Percentiles rank a stretch among this genome's conserved stretches.
These are phyloP conservation scores for Penaeus monodon DNA, from an alignment of 2,888 invertebrate genomes.

Conservation along the genomic window DNA sequence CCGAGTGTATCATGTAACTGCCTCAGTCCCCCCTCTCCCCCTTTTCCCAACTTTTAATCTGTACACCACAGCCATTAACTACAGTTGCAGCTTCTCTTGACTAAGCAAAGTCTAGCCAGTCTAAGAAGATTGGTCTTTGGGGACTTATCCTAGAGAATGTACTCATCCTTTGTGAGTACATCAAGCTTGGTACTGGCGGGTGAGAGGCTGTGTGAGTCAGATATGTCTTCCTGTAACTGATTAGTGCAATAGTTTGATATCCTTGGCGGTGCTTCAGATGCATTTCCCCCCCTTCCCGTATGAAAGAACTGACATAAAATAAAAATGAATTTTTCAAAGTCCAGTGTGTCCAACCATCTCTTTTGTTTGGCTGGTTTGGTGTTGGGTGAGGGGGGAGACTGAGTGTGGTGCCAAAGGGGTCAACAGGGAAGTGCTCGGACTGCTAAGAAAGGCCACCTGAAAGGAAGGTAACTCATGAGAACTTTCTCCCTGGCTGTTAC, in stretches of 20 bases:
- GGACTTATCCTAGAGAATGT: slow-evolving; percentile 15
- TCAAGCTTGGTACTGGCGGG: slow-evolving; percentile 39
- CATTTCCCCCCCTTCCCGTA: slow-evolving; percentile 23
- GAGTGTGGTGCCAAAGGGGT: slow-evolving; percentile 60
- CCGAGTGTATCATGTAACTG: slow-evolving; percentile 46
- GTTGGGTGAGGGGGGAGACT: slow-evolving; percentile 46
- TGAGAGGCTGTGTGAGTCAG: slow-evolving; percentile 45
- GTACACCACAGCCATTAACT: slow-evolving; percentile 34
- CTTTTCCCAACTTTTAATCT: slow-evolving; percentile 12
- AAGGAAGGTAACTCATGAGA: slow-evolving; percentile 40
- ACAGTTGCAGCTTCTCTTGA: slow-evolving; percentile 31
- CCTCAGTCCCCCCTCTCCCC: slow-evolving; percentile 41
- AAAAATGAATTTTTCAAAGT: slow-evolving; percentile 35
- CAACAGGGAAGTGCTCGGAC: slow-evolving; percentile 49
- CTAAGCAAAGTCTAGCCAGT: slow-evolving; percentile 20
- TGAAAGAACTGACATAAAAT: slow-evolving; percentile 27
- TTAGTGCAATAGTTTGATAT: slow-evolving; percentile 59
- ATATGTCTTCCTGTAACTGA: slow-evolving; percentile 53
- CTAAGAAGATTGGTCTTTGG: slow-evolving; percentile 38
- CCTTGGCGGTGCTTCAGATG: slow-evolving; percentile 49
- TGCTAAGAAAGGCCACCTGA: slow-evolving; percentile 33
- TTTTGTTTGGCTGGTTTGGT: slow-evolving; percentile 35
- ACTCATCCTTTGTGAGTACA: background rate
- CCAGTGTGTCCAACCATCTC: slow-evolving; percentile 26
- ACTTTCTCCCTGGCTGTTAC: slow-evolving; percentile 44